A percentile compares a stretch with the other conserved stretches of the same genome.
phyloP scores from a whole-genome alignment of 2,888 invertebrate genomes.

The Agrochola lota region DNA sequence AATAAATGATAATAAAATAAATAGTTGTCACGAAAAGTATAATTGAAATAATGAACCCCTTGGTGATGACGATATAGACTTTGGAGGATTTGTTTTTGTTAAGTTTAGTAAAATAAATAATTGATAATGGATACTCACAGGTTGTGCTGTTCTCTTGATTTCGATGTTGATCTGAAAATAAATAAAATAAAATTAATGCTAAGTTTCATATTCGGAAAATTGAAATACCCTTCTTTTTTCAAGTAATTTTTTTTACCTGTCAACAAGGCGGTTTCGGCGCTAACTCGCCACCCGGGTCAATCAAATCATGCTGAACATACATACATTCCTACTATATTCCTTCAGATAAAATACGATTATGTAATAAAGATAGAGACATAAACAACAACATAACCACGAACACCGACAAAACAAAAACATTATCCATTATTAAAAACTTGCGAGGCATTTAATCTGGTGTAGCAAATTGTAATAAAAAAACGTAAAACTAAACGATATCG shows the following conservation, averaged over 20 bases:
- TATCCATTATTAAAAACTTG: constrained; percentile 48
- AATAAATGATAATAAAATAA: neutral
- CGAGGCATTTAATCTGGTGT: constrained; percentile 46
- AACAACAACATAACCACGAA: constrained; percentile 8
- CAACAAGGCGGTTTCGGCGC: neutral
- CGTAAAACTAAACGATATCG: constrained; percentile 53
- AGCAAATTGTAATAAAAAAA: constrained; percentile 60
- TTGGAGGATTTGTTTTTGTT: neutral
- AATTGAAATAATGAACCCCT: neutral
- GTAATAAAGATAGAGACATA: constrained; percentile 2
- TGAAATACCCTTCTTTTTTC: neutral
- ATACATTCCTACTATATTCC: neutral
- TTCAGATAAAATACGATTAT: neutral
- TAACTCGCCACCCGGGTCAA: neutral
- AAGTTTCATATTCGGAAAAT: neutral
- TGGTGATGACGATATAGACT: neutral
- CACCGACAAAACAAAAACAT: constrained; percentile 8
- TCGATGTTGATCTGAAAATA: constrained; percentile 46
- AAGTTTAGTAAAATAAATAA: neutral
- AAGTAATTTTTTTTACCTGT: no score
- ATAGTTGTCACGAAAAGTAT: neutral
- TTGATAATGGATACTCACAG: constrained; percentile 28
- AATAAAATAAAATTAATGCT: neutral
- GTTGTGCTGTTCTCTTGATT: constrained; percentile 15
- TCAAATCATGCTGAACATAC: neutral